These are phyloP conservation scores for Phylloscopus whistleri DNA, from an alignment of 2,113 vertebrate species.

Conservation along the genomic window DNA sequence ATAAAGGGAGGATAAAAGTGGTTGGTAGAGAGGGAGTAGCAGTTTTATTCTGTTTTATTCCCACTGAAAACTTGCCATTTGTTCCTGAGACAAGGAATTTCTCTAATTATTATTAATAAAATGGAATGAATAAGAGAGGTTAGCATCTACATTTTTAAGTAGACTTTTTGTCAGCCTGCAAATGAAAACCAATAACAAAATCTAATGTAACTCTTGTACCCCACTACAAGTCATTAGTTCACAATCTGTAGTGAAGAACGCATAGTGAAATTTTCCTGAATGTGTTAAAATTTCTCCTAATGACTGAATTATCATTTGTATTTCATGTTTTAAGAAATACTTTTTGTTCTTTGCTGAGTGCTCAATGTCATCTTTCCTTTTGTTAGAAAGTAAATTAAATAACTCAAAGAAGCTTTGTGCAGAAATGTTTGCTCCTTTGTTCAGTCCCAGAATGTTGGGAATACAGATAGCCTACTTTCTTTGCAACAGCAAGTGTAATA, in stretches of 20 bases:
- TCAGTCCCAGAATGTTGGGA: constrained; percentile 48
- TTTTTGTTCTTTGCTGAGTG: constrained; percentile 58
- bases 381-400: constrained; percentile 67
- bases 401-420: constrained; percentile 69
- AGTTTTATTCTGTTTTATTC: background rate
- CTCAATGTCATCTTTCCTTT: constrained; percentile 66
- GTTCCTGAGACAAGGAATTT: background rate
- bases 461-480: constrained; percentile 68
- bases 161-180: background rate
- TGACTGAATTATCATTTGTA: constrained; percentile 54
- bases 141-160: background rate
- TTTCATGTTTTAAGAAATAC: constrained; percentile 47
- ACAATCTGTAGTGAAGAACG: background rate
- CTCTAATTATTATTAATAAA: background rate
- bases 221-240: background rate
- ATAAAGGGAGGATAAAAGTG: background rate
- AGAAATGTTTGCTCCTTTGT: constrained; percentile 66
- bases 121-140: background rate
- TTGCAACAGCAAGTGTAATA: constrained; percentile 44
- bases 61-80: background rate
- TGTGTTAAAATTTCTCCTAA: constrained; percentile 10
- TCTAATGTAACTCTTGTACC: fast-evolving
- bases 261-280: constrained; percentile 12
- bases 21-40: background rate
- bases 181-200: background rate